These are phyloP conservation scores for Tyto alba DNA, from an alignment of 2,113 vertebrate genomes.

Conservation along the genomic window DNA sequence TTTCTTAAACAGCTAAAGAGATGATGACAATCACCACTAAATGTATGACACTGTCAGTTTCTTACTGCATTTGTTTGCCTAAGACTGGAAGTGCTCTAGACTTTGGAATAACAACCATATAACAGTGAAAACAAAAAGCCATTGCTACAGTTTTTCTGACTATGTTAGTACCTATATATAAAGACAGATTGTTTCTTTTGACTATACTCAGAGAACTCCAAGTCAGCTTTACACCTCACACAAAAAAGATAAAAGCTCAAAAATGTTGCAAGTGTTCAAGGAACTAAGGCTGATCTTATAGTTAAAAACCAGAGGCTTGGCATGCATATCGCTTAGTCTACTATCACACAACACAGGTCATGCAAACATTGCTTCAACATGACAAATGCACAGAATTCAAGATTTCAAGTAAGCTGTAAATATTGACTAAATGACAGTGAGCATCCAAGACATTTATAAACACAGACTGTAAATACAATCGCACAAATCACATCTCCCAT, in stretches of 20 bases:
- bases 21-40: no score
- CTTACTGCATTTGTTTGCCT: no score
- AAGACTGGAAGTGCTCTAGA: not conserved
- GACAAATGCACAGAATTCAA: rapidly evolving
- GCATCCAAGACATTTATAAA: not conserved
- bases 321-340: rapidly evolving
- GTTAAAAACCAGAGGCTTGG: not conserved
- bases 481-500: rapidly evolving
- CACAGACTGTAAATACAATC: rapidly evolving
- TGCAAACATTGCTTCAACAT: not conserved
- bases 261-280: not conserved
- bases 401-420: not conserved
- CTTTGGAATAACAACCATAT: not conserved
- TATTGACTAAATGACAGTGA: rapidly evolving
- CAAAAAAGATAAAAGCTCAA: not conserved
- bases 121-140: not conserved
- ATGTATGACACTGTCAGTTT: rapidly evolving
- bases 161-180: not conserved
- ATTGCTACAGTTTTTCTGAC: not conserved
- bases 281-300: not conserved
- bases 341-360: not conserved
- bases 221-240: not conserved
- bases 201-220: not conserved
- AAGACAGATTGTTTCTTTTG: not conserved
- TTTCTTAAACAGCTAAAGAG: not conserved